These are phyloP conservation scores for Ostrea edulis DNA, from an alignment of 1,140 invertebrate genomes.

Conservation along the genomic window DNA sequence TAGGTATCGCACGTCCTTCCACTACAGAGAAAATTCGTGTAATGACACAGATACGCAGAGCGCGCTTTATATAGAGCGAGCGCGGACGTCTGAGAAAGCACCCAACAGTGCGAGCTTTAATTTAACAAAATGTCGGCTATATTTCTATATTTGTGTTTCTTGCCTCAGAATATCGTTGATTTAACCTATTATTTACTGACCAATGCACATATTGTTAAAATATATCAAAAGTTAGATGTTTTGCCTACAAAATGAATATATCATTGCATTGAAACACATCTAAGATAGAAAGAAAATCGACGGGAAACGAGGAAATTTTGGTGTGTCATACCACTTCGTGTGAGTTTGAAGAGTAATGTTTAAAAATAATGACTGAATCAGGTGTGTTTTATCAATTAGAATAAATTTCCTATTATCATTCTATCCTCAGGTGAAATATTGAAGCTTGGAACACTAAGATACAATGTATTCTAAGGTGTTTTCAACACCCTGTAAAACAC, in stretches of 20 bases:
- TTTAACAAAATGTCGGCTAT: conserved; percentile 4
- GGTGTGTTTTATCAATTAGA: neutral
- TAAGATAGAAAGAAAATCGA: neutral
- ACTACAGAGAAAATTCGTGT: neutral
- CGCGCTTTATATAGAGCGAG: conserved; percentile 13
- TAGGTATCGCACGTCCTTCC: neutral
- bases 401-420: neutral
- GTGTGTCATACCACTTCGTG: neutral
- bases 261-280: neutral
- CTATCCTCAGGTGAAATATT: neutral
- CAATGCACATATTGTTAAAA: neutral
- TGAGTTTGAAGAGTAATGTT: conserved; percentile 8
- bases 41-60: neutral
- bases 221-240: conserved; percentile 24
- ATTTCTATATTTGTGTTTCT: conserved; percentile 44
- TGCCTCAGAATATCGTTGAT: conserved; percentile 11
- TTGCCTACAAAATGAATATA: neutral
- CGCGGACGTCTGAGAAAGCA: conserved; percentile 44
- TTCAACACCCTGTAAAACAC: conserved; percentile 26
- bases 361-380: conserved; percentile 10
- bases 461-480: neutral
- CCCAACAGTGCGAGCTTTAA: conserved; percentile 42
- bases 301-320: conserved; percentile 28
- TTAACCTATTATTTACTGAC: conserved; percentile 26
- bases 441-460: neutral